Evolutionary conservation across 1,140 invertebrate species (phyloP).

Genomic region (Achatina immaculata): DNA sequence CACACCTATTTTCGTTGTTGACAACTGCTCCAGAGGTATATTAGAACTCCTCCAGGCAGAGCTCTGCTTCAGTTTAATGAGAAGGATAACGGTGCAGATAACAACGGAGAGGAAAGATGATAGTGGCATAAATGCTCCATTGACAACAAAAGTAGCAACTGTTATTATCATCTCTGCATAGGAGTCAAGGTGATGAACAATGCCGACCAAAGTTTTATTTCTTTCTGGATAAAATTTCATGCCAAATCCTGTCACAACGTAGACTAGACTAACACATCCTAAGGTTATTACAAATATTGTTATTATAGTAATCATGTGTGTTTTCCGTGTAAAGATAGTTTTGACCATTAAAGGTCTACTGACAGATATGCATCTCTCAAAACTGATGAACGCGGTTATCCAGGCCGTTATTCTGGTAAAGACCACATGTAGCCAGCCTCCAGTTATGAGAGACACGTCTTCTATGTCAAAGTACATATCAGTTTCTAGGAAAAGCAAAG

Average conservation of each 20-base stretch:
- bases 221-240: not conserved
- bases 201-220: not conserved
- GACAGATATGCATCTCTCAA: conserved; percentile 9
- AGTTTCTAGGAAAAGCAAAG: not conserved
- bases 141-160: not conserved
- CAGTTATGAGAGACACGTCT: not conserved
- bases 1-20: not conserved
- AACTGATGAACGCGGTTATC: conserved; percentile 11
- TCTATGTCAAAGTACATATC: not conserved
- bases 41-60: not conserved
- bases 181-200: not conserved
- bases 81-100: not conserved
- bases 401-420: not conserved
- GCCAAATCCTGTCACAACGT: not conserved
- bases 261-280: not conserved
- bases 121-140: not conserved
- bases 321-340: not conserved
- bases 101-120: not conserved
- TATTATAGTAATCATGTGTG: not conserved
- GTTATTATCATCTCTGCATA: not conserved
- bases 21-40: not conserved
- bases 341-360: not conserved
- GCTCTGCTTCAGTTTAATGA: not conserved
- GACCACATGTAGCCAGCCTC: not conserved
- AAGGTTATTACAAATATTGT: not conserved